A percentile compares a stretch with the other conserved stretches of the same genome.
These are phyloP conservation scores for Patella pellucida DNA, from an alignment of 2,888 invertebrate genomes.

Conservation along the genomic window DNA sequence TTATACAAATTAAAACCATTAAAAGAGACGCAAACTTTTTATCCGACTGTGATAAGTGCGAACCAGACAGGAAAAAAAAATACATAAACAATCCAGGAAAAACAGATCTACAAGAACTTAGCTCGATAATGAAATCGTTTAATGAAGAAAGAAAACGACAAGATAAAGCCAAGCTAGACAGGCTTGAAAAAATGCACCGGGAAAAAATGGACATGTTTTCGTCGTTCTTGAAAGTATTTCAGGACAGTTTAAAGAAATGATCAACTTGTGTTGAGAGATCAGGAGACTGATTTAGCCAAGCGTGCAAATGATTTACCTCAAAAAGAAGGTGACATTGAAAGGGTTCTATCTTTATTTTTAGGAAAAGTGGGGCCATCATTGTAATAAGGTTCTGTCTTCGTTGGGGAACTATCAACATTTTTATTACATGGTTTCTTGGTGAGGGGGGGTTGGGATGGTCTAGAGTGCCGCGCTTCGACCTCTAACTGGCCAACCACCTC, in stretches of 20 bases:
- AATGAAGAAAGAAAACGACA: slow-evolving; percentile 27
- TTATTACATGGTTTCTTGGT: too few species aligned
- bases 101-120: background rate
- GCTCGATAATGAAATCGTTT: slow-evolving; percentile 13
- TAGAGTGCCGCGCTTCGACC: too few species aligned
- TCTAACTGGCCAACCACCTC: too few species aligned
- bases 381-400: too few species aligned
- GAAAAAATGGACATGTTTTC: slow-evolving; percentile 32
- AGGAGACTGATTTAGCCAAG: too few species aligned
- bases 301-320: too few species aligned
- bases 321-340: too few species aligned
- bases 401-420: too few species aligned
- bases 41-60: background rate
- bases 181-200: slow-evolving; percentile 29
- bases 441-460: too few species aligned
- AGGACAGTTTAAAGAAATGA: slow-evolving; percentile 14
- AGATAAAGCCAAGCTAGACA: slow-evolving; percentile 25
- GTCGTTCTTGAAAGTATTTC: slow-evolving; percentile 27
- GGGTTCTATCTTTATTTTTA: too few species aligned
- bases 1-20: background rate
- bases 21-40: background rate
- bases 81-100: background rate
- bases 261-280: too few species aligned
- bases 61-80: background rate
- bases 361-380: too few species aligned